Base-by-base conservation (phyloP, 2,888 invertebrate species). In the Drosophila atroscutellata region DNA sequence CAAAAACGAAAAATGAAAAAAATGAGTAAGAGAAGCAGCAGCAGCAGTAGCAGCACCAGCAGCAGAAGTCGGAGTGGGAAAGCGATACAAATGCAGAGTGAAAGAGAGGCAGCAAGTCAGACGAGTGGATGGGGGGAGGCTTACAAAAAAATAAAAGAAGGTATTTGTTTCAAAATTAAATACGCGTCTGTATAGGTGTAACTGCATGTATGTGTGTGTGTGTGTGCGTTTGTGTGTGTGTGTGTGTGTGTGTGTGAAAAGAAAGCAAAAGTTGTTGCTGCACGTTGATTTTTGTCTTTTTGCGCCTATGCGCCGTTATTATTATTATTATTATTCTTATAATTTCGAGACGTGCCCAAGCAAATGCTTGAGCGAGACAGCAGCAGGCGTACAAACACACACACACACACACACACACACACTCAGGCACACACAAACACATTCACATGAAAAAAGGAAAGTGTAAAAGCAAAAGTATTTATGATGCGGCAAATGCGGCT, bases 381-480 rank as follows among this genome's bases (percentile, higher is more conserved):
- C 28, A 13, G 36, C 45, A 34, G 8, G 30, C 18, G 32, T 18
- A 24, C 45, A 45, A 36, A 1, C 13, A 13, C 45, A 45, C 45
- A 13, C 54, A 26, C n/a, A 49, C 26, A 58, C 57, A 45, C 49
- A 26, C 24, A 32, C 39, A 26, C 26, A 55, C 37, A 34, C 26
- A 24, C 32, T n/a, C n/a, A 15, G n/a, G 42, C 20, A 24, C 20
- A 52, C 32, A 55, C 50, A 42, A 9, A 45, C 18, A 42, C 26
- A 24, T 20, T n/a, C 24, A 36, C 18, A 26, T 6, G n/a, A 24
- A 58, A 85, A 86, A 84, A 85, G 86, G 86, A 84, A 84, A 84
- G 89, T 84, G 89, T 83, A 84, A 88, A 84, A 89, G 89, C 89
- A 89, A 89, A 87, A 87, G 89, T 86, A 89, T 85, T 89, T 89